Evolutionary conservation across 1,140 invertebrate species (phyloP), one percentile per base, ranked within the genome.

Genomic region (Stegodyphus dumicola): DNA sequence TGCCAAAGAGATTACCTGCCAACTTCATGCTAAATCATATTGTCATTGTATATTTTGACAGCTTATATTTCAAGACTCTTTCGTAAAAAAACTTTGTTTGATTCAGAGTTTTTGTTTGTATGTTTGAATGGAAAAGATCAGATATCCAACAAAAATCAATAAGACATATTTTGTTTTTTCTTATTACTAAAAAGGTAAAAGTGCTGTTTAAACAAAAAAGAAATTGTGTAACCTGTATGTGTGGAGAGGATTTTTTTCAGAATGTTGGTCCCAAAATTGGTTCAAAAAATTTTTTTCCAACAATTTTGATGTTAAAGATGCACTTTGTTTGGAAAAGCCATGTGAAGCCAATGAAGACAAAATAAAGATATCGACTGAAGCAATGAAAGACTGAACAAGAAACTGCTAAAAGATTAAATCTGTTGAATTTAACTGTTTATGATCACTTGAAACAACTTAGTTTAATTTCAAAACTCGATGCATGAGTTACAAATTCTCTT

Each of bases 371-470:
- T 15, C 5, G 15, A 60, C 5, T 60, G 9, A 60, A 1, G 69
- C 69, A 71, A 53, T 48, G 7, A 7, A 49, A 33, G 1, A 15
- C 33, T 48, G 6, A 71, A 71, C 69, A 71, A 71, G 48, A 71
- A 51, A 71, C 7, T 49, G 6, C 33, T 60, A 60, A 18, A 33
- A 6, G 18, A 51, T 49, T 71, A 71, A 71, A 71, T 6, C 49
- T 71, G 49, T 71, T 49, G 9, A 48, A 71, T 71, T 71, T 33
- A 10, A 71, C 18, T 18, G 33, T 71, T 71, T 48, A 71, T 48
- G 69, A 33, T 51, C 69, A 71, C 18, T 71, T 71, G 33, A 71
- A 71, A 71, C 6, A 33, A 13, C 69, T 71, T 48, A 10, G 15
- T 71, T 48, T 51, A 6, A 71, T 51, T 33, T 71, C 48, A 71